Evolutionary conservation across 2,113 vertebrate genomes (phyloP).

Genomic region (Marmota monax): DNA sequence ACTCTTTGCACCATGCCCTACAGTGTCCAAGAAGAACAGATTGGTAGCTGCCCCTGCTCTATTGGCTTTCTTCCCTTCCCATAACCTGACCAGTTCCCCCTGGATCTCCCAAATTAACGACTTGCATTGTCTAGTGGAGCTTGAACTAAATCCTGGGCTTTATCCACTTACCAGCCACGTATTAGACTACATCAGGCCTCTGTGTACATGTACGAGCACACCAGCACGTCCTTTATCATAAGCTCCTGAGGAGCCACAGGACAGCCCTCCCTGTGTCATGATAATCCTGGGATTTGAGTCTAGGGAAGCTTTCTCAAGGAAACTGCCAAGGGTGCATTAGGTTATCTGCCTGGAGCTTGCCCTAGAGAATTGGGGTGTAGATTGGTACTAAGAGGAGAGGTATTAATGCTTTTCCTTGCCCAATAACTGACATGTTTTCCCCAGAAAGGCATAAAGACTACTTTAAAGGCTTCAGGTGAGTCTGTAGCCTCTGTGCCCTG

Average conservation of each 20-base stretch:
- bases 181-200: background rate
- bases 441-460: background rate
- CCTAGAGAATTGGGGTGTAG: background rate
- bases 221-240: background rate
- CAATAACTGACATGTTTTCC: background rate
- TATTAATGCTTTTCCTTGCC: background rate
- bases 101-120: background rate
- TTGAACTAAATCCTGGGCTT: background rate
- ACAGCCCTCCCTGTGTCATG: background rate
- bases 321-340: background rate
- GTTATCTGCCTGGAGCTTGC: background rate
- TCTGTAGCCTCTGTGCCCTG: background rate
- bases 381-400: too few relatives aligned
- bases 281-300: background rate
- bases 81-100: background rate
- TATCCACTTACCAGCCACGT: background rate
- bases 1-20: too few relatives aligned
- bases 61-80: background rate
- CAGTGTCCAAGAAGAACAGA: too few relatives aligned
- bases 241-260: background rate
- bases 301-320: background rate
- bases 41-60: background rate
- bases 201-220: background rate
- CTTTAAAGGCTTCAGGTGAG: background rate
- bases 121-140: background rate